phyloP scores from a whole-genome alignment of 2,113 vertebrate species.

The Sclerurus mexicanus region DNA sequence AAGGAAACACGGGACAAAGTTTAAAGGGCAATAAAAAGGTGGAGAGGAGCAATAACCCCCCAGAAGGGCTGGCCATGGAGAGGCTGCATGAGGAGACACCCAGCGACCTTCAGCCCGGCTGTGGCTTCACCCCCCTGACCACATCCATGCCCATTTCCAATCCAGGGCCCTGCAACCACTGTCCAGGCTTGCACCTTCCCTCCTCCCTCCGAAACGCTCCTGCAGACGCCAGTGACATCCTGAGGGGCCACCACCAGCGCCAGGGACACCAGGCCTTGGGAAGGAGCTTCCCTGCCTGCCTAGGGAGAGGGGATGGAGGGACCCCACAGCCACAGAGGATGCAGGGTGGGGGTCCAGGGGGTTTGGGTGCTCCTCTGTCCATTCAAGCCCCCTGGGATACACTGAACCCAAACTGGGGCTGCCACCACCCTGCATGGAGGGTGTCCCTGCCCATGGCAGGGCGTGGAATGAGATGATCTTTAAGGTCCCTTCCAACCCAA shows the following conservation, averaged over 20 bases:
- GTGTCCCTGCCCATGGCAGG: background rate
- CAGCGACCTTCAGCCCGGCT: background rate
- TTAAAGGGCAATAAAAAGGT: background rate
- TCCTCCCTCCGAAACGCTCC: background rate
- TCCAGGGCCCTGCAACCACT: fast-evolving
- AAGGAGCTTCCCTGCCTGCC: background rate
- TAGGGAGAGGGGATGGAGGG: fast-evolving
- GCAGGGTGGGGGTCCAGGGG: background rate
- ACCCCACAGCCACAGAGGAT: background rate
- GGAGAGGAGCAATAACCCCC: background rate
- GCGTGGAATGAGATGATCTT: background rate
- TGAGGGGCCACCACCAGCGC: fast-evolving
- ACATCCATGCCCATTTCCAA: fast-evolving
- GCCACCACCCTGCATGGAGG: fast-evolving
- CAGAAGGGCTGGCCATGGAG: background rate
- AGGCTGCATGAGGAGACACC: background rate
- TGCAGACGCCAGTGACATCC: fast-evolving
- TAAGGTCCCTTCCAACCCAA: background rate
- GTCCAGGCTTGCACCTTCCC: background rate
- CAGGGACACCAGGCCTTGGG: fast-evolving
- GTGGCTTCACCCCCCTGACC: background rate
- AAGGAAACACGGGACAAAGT: background rate
- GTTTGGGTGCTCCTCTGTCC: background rate
- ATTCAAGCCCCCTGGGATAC: fast-evolving
- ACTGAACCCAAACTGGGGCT: background rate